These are phyloP conservation scores for Agelas oroides DNA, from an alignment of 37 sponge, comb jelly and placozoan species.

Conservation along the genomic window DNA sequence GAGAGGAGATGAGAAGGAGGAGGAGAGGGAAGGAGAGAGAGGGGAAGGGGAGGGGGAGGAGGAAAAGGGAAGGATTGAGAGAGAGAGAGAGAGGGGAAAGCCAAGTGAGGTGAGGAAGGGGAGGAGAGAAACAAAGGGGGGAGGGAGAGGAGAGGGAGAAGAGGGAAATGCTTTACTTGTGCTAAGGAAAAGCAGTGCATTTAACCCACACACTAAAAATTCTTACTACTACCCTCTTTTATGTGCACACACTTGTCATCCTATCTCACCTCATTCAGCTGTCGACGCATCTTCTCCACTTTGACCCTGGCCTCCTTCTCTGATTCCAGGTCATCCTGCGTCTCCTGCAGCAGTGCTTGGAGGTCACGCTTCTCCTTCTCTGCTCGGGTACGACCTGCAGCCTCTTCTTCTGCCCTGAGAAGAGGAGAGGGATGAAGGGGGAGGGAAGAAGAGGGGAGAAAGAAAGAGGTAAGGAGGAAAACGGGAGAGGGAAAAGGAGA, in stretches of 20 bases:
- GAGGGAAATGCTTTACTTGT: too few relatives aligned
- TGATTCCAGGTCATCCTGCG: constrained; percentile 93
- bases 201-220: background rate
- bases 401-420: constrained; percentile 87
- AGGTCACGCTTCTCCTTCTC: constrained; percentile 95
- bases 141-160: background rate
- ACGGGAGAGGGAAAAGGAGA: too few relatives aligned
- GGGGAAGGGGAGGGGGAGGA: background rate
- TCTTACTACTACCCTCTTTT: too few relatives aligned
- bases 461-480: too few relatives aligned
- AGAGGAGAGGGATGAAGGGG: background rate
- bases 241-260: too few relatives aligned
- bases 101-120: background rate
- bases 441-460: background rate
- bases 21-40: background rate
- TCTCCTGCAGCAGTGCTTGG: constrained; percentile 78
- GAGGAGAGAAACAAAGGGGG: background rate
- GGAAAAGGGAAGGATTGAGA: background rate
- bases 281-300: constrained; percentile 75
- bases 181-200: background rate
- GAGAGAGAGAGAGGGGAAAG: constrained; percentile 1
- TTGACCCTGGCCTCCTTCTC: constrained; percentile 79
- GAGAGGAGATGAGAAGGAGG: background rate
- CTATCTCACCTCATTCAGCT: constrained; percentile 72
- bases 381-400: constrained; percentile 66